These are phyloP conservation scores for Pogona vitticeps DNA, from an alignment of 2,113 vertebrate genomes.

Conservation along the genomic window DNA sequence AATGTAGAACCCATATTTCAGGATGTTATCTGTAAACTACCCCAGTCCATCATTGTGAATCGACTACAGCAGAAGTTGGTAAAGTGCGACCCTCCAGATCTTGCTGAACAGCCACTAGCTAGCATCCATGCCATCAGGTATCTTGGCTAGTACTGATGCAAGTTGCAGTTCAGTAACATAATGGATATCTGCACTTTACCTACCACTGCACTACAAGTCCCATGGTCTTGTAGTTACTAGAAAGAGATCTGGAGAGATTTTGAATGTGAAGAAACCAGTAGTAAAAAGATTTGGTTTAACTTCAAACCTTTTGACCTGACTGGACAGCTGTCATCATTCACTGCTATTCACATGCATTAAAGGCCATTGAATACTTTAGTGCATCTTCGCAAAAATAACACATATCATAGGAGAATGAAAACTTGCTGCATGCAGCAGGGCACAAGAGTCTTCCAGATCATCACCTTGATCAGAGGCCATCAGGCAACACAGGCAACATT, in stretches of 20 bases:
- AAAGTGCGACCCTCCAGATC: no score
- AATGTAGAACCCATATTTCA: background rate
- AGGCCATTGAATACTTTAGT: slow-evolving; percentile 26
- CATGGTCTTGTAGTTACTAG: background rate
- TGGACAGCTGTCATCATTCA: slow-evolving; percentile 53
- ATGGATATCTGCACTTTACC: no score
- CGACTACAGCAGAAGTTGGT: no score
- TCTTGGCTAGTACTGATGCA: no score
- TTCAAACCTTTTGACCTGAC: slow-evolving; percentile 61
- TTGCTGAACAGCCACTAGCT: no score
- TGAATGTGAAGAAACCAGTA: background rate
- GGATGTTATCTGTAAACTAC: background rate
- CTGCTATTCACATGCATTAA: slow-evolving; percentile 29
- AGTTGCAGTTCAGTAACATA: no score
- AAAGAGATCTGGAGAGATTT: background rate
- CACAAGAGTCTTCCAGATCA: slow-evolving; percentile 45
- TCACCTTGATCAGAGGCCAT: slow-evolving; percentile 16
- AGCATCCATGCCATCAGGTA: no score
- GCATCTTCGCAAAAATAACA: background rate
- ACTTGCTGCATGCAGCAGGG: slow-evolving; percentile 44
- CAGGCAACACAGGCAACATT: slow-evolving; percentile 25
- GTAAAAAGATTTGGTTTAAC: slow-evolving; percentile 57
- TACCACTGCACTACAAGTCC: no score
- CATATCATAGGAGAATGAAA: slow-evolving; percentile 39
- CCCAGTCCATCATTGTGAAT: no score